Percentiles rank a stretch among this genome's conserved stretches.
Evolutionary conservation across 1,140 invertebrate species (phyloP).

Genomic region (Uloborus diversus): DNA sequence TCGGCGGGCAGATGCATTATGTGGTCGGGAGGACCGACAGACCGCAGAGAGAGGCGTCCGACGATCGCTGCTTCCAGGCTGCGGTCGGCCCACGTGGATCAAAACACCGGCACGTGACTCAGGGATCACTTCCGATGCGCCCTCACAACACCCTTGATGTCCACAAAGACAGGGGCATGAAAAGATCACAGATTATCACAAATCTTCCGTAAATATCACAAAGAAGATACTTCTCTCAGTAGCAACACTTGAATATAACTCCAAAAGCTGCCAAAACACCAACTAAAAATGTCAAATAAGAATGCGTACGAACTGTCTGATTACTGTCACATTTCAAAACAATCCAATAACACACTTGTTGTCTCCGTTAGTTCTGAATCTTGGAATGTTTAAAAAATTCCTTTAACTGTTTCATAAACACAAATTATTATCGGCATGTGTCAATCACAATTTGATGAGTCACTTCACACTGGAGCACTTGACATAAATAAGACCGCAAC

Average conservation of each 20-base stretch:
- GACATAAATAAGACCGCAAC: neutral
- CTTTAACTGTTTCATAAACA: neutral
- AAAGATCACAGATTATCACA: neutral
- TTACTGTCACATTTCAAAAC: no score
- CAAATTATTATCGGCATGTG: neutral
- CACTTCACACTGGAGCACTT: neutral
- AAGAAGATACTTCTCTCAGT: neutral
- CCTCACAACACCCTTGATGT: neutral
- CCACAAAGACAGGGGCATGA: no score
- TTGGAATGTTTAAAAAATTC: neutral
- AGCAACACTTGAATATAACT: neutral
- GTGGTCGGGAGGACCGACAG: neutral
- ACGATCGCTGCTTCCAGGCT: neutral
- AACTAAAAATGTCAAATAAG: no score
- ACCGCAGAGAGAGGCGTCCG: neutral
- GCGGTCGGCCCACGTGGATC: slow-evolving; percentile 15
- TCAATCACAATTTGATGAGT: neutral
- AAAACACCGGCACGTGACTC: slow-evolving; percentile 24
- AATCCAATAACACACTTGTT: neutral
- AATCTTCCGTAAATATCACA: neutral
- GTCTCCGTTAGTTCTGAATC: neutral
- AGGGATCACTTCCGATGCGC: slow-evolving; percentile 30
- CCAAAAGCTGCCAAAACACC: neutral
- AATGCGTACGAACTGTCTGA: no score
- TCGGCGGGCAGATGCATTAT: slow-evolving; percentile 52